Conservation (phyloP, 2,113 vertebrate genomes). For the Toxostoma redivivum region DNA sequence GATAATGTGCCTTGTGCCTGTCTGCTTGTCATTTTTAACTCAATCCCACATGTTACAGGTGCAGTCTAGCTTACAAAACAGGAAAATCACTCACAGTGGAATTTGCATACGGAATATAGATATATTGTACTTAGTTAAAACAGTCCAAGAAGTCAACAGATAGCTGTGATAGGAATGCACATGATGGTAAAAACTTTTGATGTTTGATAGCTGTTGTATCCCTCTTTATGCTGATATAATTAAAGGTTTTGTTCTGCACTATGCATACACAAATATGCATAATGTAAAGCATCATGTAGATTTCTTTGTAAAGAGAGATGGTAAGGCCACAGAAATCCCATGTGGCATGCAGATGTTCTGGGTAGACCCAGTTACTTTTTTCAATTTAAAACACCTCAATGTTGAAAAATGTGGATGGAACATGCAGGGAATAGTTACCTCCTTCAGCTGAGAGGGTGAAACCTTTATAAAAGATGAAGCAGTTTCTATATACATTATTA, state of each 20-base stretch:
- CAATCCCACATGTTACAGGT: conserved; percentile 82
- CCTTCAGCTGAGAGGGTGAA: background rate
- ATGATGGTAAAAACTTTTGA: conserved; percentile 8
- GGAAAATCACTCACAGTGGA: conserved; percentile 73
- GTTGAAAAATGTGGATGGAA: background rate
- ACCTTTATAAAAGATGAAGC: background rate
- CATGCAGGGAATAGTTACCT: background rate
- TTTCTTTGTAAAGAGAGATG: background rate
- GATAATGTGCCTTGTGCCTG: conserved; percentile 90
- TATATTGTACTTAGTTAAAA: conserved; percentile 29
- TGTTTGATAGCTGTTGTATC: background rate
- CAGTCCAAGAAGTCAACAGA: conserved; percentile 54
- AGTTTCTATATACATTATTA: background rate
- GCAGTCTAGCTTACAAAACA: conserved; percentile 84
- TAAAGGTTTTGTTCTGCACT: background rate
- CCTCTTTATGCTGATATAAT: background rate
- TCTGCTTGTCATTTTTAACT: conserved; percentile 96
- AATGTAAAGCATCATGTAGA: background rate
- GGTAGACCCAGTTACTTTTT: background rate
- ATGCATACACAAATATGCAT: background rate
- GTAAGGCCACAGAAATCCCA: background rate
- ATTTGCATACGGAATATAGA: conserved; percentile 79
- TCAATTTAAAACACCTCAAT: background rate
- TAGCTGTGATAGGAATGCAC: background rate
- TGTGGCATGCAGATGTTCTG: background rate